Evolutionary conservation across 2,797 vertebrate species (phyloP).

Genomic region (Oophaga sylvatica): DNA sequence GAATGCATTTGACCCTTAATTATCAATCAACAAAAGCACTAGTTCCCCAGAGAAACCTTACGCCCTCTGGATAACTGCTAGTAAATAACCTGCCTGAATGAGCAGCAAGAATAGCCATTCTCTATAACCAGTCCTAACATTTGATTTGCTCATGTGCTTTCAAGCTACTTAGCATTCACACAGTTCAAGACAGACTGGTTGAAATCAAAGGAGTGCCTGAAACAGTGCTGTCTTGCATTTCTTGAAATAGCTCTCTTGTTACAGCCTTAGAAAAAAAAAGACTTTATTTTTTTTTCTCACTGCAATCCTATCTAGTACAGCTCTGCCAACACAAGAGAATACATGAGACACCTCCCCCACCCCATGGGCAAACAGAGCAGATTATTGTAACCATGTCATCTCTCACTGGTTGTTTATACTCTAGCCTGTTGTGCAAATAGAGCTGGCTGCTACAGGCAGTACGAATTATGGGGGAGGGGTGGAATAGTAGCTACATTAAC

Average conservation of each 20-base stretch:
- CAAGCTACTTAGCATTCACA: slow-evolving; percentile 61
- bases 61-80: slow-evolving; percentile 56
- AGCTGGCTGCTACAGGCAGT: slow-evolving; percentile 58
- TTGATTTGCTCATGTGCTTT: slow-evolving; percentile 63
- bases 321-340: slow-evolving; percentile 52
- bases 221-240: slow-evolving; percentile 59
- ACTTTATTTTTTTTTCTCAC: slow-evolving; percentile 24
- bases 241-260: slow-evolving; percentile 58
- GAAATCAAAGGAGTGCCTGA: slow-evolving; percentile 57
- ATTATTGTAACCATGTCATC: slow-evolving; percentile 64
- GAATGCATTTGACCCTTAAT: slow-evolving; percentile 65
- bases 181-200: slow-evolving; percentile 59
- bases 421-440: slow-evolving; percentile 60
- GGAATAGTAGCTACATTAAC: slow-evolving; percentile 56
- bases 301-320: slow-evolving; percentile 48
- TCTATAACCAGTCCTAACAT: slow-evolving; percentile 60
- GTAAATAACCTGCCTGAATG: slow-evolving; percentile 63
- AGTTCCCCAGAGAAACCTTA: slow-evolving; percentile 62
- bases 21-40: slow-evolving; percentile 58
- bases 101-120: slow-evolving; percentile 63
- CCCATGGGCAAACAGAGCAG: slow-evolving; percentile 59
- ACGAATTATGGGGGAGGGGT: slow-evolving; percentile 53
- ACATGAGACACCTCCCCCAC: slow-evolving; percentile 56
- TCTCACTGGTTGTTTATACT: slow-evolving; percentile 63
- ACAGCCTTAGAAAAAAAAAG: slow-evolving; percentile 18